Conservation (phyloP, 2,888 invertebrate genomes). For the Allacma fusca region DNA sequence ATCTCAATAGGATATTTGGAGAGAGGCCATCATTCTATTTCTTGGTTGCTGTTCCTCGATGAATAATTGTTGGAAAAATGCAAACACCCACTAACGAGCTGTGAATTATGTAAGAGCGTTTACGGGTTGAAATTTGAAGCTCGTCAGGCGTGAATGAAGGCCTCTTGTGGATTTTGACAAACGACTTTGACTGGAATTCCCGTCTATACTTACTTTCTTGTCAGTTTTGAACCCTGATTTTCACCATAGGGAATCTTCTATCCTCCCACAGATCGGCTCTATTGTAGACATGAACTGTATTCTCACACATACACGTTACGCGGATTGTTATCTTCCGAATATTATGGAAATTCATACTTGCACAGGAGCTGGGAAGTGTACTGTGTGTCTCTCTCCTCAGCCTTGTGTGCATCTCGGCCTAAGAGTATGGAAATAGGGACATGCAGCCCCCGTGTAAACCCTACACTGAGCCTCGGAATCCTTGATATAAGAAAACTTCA, state of each 20-base stretch:
- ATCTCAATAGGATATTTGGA: no score
- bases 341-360: no score
- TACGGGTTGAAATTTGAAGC: not conserved
- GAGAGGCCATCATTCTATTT: not conserved
- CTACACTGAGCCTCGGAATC: no score
- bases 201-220: not conserved
- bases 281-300: no score
- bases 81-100: not conserved
- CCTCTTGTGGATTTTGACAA: conserved; percentile 7
- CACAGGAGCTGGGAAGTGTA: no score
- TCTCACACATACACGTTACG: no score
- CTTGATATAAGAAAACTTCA: no score
- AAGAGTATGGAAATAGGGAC: no score
- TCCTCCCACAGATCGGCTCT: not conserved
- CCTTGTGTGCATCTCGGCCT: no score
- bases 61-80: not conserved
- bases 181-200: not conserved
- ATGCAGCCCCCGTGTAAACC: no score
- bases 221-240: not conserved
- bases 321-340: no score
- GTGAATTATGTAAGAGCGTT: conserved; percentile 7
- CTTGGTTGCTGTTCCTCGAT: not conserved
- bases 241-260: not conserved
- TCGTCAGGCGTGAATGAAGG: not conserved
- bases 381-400: no score